Percentiles rank a stretch among this genome's conserved stretches.
phyloP scores from a whole-genome alignment of 2,113 vertebrate species.

The Rissa tridactyla region DNA sequence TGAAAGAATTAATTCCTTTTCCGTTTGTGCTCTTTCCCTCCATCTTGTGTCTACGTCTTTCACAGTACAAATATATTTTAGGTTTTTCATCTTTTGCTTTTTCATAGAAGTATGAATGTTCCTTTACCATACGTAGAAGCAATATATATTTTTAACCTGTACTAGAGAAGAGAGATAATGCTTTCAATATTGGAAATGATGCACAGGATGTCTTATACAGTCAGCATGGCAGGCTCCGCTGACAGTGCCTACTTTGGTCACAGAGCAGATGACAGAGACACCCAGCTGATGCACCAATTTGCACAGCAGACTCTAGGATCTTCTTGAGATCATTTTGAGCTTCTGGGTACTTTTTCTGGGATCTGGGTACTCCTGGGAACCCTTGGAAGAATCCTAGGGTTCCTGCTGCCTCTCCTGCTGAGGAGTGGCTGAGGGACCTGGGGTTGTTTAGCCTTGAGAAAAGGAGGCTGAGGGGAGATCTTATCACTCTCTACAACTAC shows the following conservation, averaged over 20 bases:
- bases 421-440: not conserved
- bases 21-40: not conserved
- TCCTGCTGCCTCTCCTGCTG: not conserved
- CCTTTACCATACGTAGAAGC: not conserved
- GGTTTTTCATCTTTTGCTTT: not conserved
- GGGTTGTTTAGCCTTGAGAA: not conserved
- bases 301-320: not conserved
- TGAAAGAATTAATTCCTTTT: not conserved
- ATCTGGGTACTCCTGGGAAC: not conserved
- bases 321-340: not conserved
- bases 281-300: rapidly evolving
- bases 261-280: not conserved
- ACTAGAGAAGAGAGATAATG: not conserved
- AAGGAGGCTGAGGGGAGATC: not conserved
- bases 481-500: too few relatives aligned
- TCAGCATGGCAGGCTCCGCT: too few relatives aligned
- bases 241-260: not conserved
- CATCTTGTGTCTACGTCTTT: not conserved
- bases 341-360: not conserved
- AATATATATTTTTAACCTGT: not conserved
- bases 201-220: not conserved
- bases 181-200: not conserved
- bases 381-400: not conserved
- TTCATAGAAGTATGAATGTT: not conserved
- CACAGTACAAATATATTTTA: not conserved